These are phyloP conservation scores for Thumatha senex DNA, from an alignment of 2,888 invertebrate species.

Conservation along the genomic window DNA sequence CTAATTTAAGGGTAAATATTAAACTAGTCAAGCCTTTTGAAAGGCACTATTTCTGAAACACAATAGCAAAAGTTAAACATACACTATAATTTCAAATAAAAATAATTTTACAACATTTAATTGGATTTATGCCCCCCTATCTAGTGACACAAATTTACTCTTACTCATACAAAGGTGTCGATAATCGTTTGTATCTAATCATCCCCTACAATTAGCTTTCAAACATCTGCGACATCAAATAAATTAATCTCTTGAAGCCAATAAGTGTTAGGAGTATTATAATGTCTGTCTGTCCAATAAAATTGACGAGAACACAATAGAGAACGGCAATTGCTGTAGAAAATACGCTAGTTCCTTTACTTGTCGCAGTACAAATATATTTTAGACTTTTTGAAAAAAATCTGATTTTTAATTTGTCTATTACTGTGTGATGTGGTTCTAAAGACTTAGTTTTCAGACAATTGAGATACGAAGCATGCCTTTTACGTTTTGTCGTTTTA, in stretches of 20 bases:
- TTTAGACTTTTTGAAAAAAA: not conserved
- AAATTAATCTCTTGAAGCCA: conserved; percentile 34
- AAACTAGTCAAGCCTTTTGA: not conserved
- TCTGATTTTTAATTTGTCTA: too few relatives aligned
- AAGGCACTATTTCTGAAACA: too few relatives aligned
- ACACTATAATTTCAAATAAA: not conserved
- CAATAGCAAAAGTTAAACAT: too few relatives aligned
- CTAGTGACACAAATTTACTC: conserved; percentile 1
- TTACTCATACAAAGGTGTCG: conserved; percentile 8
- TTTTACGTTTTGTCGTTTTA: too few relatives aligned
- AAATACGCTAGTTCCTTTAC: conserved; percentile 23
- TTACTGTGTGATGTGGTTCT: too few relatives aligned
- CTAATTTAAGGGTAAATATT: not conserved
- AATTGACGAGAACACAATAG: conserved; percentile 23
- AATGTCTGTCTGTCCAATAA: conserved; percentile 25
- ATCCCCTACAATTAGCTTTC: conserved; percentile 32
- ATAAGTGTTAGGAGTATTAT: conserved; percentile 27
- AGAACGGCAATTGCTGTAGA: conserved; percentile 24
- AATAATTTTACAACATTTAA: conserved; percentile 8
- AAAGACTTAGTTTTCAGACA: too few relatives aligned
- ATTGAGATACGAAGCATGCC: too few relatives aligned
- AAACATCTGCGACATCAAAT: conserved; percentile 26
- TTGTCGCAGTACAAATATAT: conserved; percentile 9
- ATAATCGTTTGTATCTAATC: conserved; percentile 11
- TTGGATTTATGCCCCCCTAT: conserved; percentile 7